A percentile compares a stretch with the other conserved stretches of the same genome.
These are phyloP conservation scores for Homalodisca vitripennis DNA, from an alignment of 1,140 invertebrate species.

Conservation along the genomic window DNA sequence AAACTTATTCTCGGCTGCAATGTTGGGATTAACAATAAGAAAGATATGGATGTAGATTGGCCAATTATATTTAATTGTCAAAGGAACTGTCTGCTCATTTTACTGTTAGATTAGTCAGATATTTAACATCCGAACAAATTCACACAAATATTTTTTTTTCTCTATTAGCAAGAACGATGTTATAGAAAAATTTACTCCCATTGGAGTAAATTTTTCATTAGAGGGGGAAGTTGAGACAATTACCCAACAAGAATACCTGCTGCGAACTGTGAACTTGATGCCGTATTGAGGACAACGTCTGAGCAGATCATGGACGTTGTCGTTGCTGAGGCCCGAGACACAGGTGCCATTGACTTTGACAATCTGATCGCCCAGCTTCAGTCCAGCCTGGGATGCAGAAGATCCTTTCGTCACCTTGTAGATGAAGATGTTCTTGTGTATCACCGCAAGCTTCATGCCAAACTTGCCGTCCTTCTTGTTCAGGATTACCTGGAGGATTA, in stretches of 20 bases:
- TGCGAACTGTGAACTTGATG: conserved; percentile 2
- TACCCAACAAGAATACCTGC: conserved; percentile 7
- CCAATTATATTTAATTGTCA: too few relatives aligned
- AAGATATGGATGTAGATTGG: too few relatives aligned
- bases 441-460: neutral
- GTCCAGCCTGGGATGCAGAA: neutral
- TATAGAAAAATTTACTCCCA: too few relatives aligned
- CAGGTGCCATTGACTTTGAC: neutral
- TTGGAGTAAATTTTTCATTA: too few relatives aligned
- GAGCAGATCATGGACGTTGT: neutral
- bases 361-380: neutral
- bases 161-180: too few relatives aligned
- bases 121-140: too few relatives aligned
- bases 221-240: too few relatives aligned
- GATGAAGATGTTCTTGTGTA: neutral
- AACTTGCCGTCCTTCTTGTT: conserved; percentile 12
- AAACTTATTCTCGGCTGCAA: too few relatives aligned
- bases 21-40: too few relatives aligned
- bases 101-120: too few relatives aligned
- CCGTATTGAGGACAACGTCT: neutral
- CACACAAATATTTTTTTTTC: too few relatives aligned
- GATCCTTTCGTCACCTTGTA: neutral
- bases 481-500: neutral
- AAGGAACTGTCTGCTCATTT: too few relatives aligned
- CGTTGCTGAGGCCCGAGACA: neutral